These are phyloP conservation scores for Entomobrya proxima DNA, from an alignment of 2,888 invertebrate genomes.

Conservation along the genomic window DNA sequence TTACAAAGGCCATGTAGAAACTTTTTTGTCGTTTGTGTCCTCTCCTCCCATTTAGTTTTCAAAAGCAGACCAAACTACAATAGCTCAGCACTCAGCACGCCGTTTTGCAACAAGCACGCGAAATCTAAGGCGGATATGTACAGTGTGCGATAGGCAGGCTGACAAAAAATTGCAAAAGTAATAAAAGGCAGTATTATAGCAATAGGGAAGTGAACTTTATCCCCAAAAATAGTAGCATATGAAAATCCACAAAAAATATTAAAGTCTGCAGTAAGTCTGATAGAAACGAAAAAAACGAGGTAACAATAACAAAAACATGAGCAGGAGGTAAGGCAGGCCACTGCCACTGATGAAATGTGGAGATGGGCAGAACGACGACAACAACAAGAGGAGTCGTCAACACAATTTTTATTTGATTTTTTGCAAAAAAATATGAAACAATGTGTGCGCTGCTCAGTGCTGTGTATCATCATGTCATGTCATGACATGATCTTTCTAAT, in stretches of 20 bases:
- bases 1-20: not conserved
- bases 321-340: not conserved
- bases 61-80: too few relatives aligned
- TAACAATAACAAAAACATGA: constrained; percentile 9
- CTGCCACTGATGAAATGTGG: not conserved
- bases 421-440: constrained; percentile 10
- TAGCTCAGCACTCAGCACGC: too few relatives aligned
- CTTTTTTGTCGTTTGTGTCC: not conserved
- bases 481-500: constrained; percentile 27
- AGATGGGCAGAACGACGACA: not conserved
- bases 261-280: not conserved
- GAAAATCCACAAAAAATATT: not conserved
- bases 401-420: not conserved
- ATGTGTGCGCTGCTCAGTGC: not conserved
- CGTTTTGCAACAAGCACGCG: constrained; percentile 12
- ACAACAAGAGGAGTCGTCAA: constrained; percentile 13
- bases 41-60: not conserved
- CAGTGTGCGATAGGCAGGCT: not conserved
- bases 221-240: constrained; percentile 33
- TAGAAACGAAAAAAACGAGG: constrained; percentile 20
- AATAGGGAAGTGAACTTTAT: constrained; percentile 35
- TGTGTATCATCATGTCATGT: not conserved
- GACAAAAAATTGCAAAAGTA: not conserved
- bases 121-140: too few relatives aligned
- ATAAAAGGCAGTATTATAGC: constrained; percentile 8